Evolutionary conservation across 2,113 vertebrate species (phyloP), one percentile per base, ranked within the genome.

Genomic region (Nothobranchius kuhntae): DNA sequence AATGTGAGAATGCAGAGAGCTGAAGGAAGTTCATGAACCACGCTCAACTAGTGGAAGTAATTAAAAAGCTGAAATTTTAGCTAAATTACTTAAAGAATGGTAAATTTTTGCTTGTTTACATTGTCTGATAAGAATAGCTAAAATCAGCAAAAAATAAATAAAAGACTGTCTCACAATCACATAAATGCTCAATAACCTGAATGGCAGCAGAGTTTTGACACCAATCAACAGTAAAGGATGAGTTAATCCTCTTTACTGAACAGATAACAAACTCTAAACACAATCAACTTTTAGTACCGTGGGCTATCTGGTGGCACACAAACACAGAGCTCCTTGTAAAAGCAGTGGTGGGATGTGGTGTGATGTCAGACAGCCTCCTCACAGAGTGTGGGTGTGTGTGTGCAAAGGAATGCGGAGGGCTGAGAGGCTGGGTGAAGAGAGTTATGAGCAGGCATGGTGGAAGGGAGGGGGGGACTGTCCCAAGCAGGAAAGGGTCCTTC

Each of bases 341-440:
- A 71, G 78, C 76, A 77, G 80, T 89, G 78, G 80, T 84, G 83
- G 83, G 84, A 69, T 61, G 75, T 78, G 57, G 73, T 79, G 83
- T 86, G 87, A 89, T 89, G 89, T 89, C 89, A 89, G 48, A 68
- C 69, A 75, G 81, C 71, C 77, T 86, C 73, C 82, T 71, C n/a
- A 0, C 71, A 76, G 75, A 75, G 83, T 71, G 77, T 74, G 79
- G 87, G 78, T 74, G 80, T 79, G 82, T 76, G 80, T 84, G 83
- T 77, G 78, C 53, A 85, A 21, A 21, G 86, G 90, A 89, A 89
- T 89, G 89, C 82, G 79, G 75, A 82, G 81, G 80, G 68, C 26
- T 63, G 69, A 85, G 73, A 79, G 76, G 76, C 77, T 71, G 86
- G 80, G 85, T 85, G 89, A 75, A 87, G 81, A 61, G 86, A 85